Evolutionary conservation across 2,113 vertebrate species (phyloP), one percentile per base, ranked within the genome.

Genomic region (Tapirus terrestris): DNA sequence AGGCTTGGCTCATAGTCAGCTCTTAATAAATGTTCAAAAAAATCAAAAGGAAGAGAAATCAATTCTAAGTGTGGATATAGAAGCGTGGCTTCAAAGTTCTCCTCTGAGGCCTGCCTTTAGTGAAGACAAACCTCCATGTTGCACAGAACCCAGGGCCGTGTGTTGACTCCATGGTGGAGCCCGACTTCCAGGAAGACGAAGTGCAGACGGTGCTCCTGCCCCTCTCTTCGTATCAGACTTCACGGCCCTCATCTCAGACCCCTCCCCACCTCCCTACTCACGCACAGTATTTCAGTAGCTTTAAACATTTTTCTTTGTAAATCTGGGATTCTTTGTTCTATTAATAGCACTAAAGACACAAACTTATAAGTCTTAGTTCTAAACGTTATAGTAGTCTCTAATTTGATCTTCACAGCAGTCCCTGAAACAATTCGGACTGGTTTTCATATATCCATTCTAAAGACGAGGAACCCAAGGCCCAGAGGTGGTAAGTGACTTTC

Each of bases 101-200:
- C 48, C 21, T 84, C 6, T 27, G 27, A 79, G 16, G 53, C 8
- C 31, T 8, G 8, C 29, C 17, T 13, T n/a, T 33, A 8, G 58
- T 45, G n/a, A 89, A 20, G 51, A 60, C 45, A 27, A 4, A 16
- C 5, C 18, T 89, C 75, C 21, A 33, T 0, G 8, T 8, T 18
- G 33, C 11, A 0, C 31, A 20, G 53, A 43, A 16, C 56, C 39
- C 21, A 29, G 20, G 29, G 5, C 8, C 7, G 0, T 0, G 3
- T 3, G 18, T 18, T 25, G 39, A 63, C 16, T 56, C 29, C 20
- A 0, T 2, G 3, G 33, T n/a, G 31, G 29, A 67, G 31, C 12
- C 4, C 0, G 1, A 53, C 36, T 18, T 67, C 61, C 51, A 21
- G 73, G 33, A 58, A 48, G 73, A 61, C 1, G 5, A 68, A 31